Evolutionary conservation across 2,113 vertebrate genomes (phyloP).

Genomic region (Synodontis membranacea): DNA sequence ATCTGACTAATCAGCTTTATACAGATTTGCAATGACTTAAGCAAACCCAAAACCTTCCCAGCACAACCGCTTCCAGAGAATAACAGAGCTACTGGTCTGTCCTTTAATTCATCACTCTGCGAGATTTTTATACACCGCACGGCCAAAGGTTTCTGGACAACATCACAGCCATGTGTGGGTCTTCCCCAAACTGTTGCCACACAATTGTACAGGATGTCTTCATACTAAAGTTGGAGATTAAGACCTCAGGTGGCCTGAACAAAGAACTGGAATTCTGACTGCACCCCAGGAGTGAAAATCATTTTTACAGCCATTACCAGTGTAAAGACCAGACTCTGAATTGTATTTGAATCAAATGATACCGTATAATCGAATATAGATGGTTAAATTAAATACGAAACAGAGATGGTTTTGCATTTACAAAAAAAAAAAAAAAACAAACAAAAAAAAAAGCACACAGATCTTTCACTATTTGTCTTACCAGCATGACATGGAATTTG

Average conservation of each 20-base stretch:
- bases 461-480: constrained; percentile 52
- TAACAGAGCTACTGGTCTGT: background rate
- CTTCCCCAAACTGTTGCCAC: too few species aligned
- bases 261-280: too few species aligned
- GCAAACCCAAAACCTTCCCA: background rate
- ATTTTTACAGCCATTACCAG: background rate
- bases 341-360: background rate
- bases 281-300: background rate
- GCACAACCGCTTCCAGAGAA: background rate
- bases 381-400: background rate
- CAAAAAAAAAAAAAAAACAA: too few species aligned
- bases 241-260: too few species aligned
- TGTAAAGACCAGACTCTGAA: background rate
- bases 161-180: too few species aligned
- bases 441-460: background rate
- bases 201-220: too few species aligned
- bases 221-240: too few species aligned
- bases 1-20: background rate
- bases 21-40: background rate
- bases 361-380: background rate
- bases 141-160: too few species aligned
- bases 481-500: constrained; percentile 89
- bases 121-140: too few species aligned
- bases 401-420: background rate
- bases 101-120: too few species aligned